Evolutionary conservation across 2,888 invertebrate species (phyloP).

Genomic region (Zeuzera pyrina): DNA sequence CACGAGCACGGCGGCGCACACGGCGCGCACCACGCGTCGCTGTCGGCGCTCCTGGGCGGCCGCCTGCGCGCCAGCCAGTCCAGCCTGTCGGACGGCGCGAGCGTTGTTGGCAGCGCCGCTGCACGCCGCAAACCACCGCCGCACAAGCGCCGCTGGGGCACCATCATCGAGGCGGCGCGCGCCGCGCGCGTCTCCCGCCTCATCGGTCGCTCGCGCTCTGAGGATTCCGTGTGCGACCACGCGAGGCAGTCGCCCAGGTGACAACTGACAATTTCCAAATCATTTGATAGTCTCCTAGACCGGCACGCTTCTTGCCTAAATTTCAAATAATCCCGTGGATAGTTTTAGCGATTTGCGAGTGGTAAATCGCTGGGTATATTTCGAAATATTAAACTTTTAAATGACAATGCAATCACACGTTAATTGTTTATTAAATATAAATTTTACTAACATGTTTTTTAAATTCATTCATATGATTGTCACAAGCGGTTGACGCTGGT

Average conservation of each 20-base stretch:
- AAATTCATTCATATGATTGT: too few species aligned
- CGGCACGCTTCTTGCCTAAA: neutral
- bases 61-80: constrained; percentile 57
- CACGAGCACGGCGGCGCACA: constrained; percentile 40
- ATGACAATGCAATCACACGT: too few species aligned
- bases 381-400: too few species aligned
- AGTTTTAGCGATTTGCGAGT: too few species aligned
- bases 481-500: too few species aligned
- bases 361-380: too few species aligned
- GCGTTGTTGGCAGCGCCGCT: constrained; percentile 15
- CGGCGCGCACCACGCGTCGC: constrained; percentile 67
- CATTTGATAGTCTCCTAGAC: neutral
- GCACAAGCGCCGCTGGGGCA: constrained; percentile 86
- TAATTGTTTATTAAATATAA: too few species aligned
- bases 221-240: constrained; percentile 84
- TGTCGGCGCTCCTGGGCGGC: constrained; percentile 79
- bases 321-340: too few species aligned
- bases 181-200: constrained; percentile 85
- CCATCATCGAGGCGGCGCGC: constrained; percentile 89
- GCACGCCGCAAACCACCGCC: constrained; percentile 57
- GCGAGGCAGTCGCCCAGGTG: constrained; percentile 72
- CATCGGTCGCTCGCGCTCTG: constrained; percentile 83
- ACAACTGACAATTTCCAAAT: neutral
- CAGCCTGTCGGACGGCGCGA: constrained; percentile 22
- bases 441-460: too few species aligned